Evolutionary conservation across 2,113 vertebrate genomes (phyloP), one percentile per base, ranked within the genome.

Genomic region (Gulo gulo): DNA sequence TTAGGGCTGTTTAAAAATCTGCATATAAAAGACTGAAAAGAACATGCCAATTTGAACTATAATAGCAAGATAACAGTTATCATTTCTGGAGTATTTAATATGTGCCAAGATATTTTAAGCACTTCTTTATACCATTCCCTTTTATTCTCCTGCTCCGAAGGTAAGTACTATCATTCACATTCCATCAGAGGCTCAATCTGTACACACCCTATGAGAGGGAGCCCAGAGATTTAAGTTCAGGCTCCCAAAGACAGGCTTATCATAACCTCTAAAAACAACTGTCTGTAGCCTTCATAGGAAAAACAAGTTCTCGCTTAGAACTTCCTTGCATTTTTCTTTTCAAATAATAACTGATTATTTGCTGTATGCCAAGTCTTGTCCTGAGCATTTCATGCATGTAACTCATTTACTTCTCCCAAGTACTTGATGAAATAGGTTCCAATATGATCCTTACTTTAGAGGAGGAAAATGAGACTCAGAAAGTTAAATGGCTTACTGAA

Each of bases 1-100:
- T 80, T 67, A 95, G 82, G 52, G 67, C 16, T 91, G 18, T 34
- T 93, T 88, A 71, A 97, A 97, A 97, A 93, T 85, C 24, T 79
- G 29, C 84, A 79, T 47, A 85, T 85, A 93, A 96, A 95, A 92
- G 57, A 50, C 59, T 26, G 14, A 93, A 86, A 42, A 34, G 96
- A 96, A 87, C 74, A 85, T 36, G 50, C 31, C 93, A 85, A 83
- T 95, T 13, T 73, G 78, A 16, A 7, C 81, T 92, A 85, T 52
- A 93, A 52, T 29, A 3, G 5, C 90, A 95, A 92, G 73, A 88
- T 74, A 59, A 36, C 42, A 95, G 74, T 67, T 63, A 80, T 63
- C 61, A 73, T 71, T 94, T 85, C 90, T 20, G 39, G n/a, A 93
- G 55, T 57, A 88, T 86, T 89, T 79, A 39, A 74, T 76, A 47